A percentile compares a stretch with the other conserved stretches of the same genome.
Evolutionary conservation across 2,888 invertebrate genomes (phyloP).

Genomic region (Drosophila buzzatii): DNA sequence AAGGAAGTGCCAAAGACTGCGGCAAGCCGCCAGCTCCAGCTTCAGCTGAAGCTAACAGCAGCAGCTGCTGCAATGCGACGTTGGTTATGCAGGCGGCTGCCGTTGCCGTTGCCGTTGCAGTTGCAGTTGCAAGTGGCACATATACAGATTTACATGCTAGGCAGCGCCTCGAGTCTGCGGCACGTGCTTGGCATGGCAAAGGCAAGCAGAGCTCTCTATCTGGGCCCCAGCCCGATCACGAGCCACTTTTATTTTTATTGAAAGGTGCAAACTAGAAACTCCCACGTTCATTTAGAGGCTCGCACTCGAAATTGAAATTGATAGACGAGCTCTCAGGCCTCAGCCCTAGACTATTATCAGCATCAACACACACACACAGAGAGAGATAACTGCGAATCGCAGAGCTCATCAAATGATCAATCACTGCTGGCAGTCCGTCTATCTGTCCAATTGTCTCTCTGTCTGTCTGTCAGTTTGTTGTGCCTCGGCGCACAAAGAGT

Average conservation of each 20-base stretch:
- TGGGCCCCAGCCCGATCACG: not conserved
- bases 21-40: conserved; percentile 76
- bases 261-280: conserved; percentile 77
- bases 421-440: conserved; percentile 41
- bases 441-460: conserved; percentile 25
- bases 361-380: not conserved
- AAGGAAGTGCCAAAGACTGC: conserved; percentile 78
- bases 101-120: conserved; percentile 10
- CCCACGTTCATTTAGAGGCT: conserved; percentile 71
- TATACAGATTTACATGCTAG: conserved; percentile 66
- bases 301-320: conserved; percentile 61
- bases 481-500: conserved; percentile 59
- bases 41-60: not conserved
- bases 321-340: conserved; percentile 33
- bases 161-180: conserved; percentile 38
- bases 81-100: conserved; percentile 64
- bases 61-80: conserved; percentile 48
- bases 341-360: not conserved
- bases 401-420: conserved; percentile 65
- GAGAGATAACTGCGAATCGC: conserved; percentile 30
- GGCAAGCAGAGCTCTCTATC: not conserved
- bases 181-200: conserved; percentile 67
- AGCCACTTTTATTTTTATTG: conserved; percentile 6
- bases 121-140: conserved; percentile 51
- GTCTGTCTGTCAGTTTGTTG: conserved; percentile 61